phyloP scores from a whole-genome alignment of 2,113 vertebrate species.

The Crotalus horridus region DNA sequence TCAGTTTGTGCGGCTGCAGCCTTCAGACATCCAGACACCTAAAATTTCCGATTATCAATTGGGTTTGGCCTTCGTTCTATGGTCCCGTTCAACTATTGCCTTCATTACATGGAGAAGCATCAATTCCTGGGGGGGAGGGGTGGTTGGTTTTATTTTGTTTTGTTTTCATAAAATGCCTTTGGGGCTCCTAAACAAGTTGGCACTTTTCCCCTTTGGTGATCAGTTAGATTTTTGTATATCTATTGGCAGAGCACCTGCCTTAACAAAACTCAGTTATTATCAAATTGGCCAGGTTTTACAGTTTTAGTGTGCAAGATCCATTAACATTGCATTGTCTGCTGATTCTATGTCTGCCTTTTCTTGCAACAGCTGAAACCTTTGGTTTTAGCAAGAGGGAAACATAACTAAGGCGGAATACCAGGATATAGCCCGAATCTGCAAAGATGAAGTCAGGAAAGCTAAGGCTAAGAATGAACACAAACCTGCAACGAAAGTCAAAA shows the following conservation, averaged over 20 bases:
- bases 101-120: background rate
- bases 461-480: too few relatives aligned
- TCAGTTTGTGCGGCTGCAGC: background rate
- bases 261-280: background rate
- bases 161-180: background rate
- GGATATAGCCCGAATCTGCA: too few relatives aligned
- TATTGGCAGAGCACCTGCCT: background rate
- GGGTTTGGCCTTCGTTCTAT: background rate
- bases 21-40: background rate
- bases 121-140: background rate
- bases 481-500: too few relatives aligned
- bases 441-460: too few relatives aligned
- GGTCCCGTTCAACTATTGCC: background rate
- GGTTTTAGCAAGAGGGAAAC: background rate
- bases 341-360: background rate
- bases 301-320: background rate
- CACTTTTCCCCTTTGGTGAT: background rate
- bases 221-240: background rate
- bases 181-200: background rate
- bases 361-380: background rate
- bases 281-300: background rate
- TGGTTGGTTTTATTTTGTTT: too few relatives aligned
- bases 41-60: background rate
- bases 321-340: background rate
- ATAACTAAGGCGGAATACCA: too few relatives aligned